A percentile compares a stretch with the other conserved stretches of the same genome.
Evolutionary conservation across 1,140 invertebrate genomes (phyloP).

Genomic region (Drosophila navojoa): DNA sequence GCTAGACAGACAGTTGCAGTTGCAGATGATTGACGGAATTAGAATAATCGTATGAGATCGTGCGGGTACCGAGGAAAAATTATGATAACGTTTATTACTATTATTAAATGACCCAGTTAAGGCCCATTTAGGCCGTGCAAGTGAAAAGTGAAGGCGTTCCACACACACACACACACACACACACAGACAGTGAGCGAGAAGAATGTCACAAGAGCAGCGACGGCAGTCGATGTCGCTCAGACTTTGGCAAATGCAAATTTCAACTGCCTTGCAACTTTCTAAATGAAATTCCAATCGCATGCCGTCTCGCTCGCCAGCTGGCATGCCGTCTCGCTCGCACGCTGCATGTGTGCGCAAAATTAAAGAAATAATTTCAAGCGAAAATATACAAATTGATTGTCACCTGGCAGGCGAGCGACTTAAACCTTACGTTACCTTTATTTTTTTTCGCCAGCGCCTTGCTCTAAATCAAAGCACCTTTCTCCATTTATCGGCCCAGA

Average conservation of each 20-base stretch:
- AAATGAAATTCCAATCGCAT: conserved; percentile 73
- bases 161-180: too few species aligned
- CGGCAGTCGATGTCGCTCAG: conserved; percentile 45
- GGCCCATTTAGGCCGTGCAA: conserved; percentile 30
- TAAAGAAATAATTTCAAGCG: conserved; percentile 76
- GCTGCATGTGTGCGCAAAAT: conserved; percentile 69
- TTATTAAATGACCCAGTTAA: conserved; percentile 79
- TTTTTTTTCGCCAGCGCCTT: conserved; percentile 6
- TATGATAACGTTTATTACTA: conserved; percentile 33
- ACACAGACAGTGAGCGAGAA: conserved; percentile 15
- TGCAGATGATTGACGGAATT: conserved; percentile 77
- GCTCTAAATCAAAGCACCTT: conserved; percentile 70
- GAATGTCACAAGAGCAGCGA: conserved; percentile 59
- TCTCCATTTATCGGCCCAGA: conserved; percentile 46
- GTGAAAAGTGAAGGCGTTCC: conserved; percentile 72
- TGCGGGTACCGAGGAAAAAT: conserved; percentile 30
- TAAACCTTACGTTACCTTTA: neutral
- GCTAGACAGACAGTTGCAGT: conserved; percentile 59
- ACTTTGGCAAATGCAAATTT: conserved; percentile 72
- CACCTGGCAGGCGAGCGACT: conserved; percentile 60
- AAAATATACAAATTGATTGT: conserved; percentile 78
- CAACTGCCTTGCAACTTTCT: conserved; percentile 65
- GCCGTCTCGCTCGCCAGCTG: conserved; percentile 15
- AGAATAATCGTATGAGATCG: conserved; percentile 73
- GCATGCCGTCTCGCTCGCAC: conserved; percentile 17